Percentiles rank a stretch among this genome's conserved stretches.
Evolutionary conservation across 2,113 vertebrate genomes (phyloP).

Genomic region (Lamprotornis superbus): DNA sequence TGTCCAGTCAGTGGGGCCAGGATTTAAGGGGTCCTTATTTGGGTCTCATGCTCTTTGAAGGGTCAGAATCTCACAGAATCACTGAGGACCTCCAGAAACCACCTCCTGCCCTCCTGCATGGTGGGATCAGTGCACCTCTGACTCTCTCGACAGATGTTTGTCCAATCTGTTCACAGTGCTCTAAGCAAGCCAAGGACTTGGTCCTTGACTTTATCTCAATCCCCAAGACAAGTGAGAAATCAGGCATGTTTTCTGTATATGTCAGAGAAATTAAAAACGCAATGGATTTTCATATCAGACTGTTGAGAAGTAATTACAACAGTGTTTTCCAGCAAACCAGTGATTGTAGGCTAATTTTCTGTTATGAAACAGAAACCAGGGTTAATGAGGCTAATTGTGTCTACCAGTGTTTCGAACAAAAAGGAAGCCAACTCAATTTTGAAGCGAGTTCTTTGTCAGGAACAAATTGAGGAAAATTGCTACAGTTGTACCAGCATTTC

Average conservation of each 20-base stretch:
- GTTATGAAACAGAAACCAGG: conserved; percentile 78
- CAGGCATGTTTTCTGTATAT: conserved; percentile 58
- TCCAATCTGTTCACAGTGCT: not conserved
- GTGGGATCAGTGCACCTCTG: not conserved
- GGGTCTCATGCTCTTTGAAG: not conserved
- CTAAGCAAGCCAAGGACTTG: not conserved
- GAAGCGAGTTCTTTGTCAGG: conserved; percentile 72
- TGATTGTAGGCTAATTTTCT: conserved; percentile 80
- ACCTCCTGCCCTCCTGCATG: not conserved
- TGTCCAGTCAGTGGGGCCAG: not conserved
- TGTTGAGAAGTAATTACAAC: conserved; percentile 76
- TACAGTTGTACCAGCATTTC: conserved; percentile 74
- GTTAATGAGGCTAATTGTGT: conserved; percentile 85
- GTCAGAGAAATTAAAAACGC: conserved; percentile 68
- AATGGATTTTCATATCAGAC: conserved; percentile 70
- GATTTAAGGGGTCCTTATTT: not conserved
- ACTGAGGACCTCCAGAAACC: not conserved
- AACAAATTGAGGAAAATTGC: conserved; percentile 79
- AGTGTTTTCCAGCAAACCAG: conserved; percentile 73
- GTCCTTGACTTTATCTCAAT: conserved; percentile 54
- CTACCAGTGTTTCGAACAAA: conserved; percentile 75
- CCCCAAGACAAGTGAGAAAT: conserved; percentile 53
- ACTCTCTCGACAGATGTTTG: not conserved
- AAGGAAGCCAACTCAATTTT: conserved; percentile 76
- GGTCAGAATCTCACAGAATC: not conserved